Evolutionary conservation across 1,140 invertebrate species (phyloP), one percentile per base, ranked within the genome.

Genomic region (Drosophila ficusphila): DNA sequence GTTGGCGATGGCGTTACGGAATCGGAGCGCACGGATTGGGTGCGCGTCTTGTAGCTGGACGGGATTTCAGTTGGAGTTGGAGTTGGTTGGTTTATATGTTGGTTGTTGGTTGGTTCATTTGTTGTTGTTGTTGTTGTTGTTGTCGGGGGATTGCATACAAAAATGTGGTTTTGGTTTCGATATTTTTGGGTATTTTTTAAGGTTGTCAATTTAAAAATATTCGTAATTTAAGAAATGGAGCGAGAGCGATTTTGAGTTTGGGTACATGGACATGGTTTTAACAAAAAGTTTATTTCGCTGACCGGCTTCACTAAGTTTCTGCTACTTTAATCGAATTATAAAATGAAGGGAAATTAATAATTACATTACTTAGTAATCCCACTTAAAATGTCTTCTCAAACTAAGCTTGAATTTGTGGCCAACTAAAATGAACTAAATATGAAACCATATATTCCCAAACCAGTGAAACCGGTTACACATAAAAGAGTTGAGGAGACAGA

Each of bases 21-120:
- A 85, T 96, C 96, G 23, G 95, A 96, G 72, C 95, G 94, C 91
- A 95, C 93, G 74, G 94, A 94, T 91, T 96, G 93, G 92, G 94
- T 93, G 90, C 96, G 90, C 64, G 90, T 91, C 88, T 91, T 91
- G 78, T 91, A 91, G 79, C 90, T 91, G 83, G 70, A 54, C 36
- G 41, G 46, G 23, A 52, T 27, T 34, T 25, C 41, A 57, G 38
- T 62, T 64, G 31, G 41, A 49, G 34, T 73, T 48, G 44, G 57
- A 41, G 61, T 71, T 71, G 60, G 60, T 62, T 51, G 48, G 38
- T 54, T 74, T 67, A 31, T 49, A 58, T 58, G 46, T 64, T 65
- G 48, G 39, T 65, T 56, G 42, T 74, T 75, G 69, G 68, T 54
- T 74, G 56, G 44, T 51, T 65, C 57, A 51, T 64, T 75, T 64